Evolutionary conservation across 2,888 invertebrate genomes (phyloP), one percentile per base, ranked within the genome.

Genomic region (Rotaria magnacalcarata): DNA sequence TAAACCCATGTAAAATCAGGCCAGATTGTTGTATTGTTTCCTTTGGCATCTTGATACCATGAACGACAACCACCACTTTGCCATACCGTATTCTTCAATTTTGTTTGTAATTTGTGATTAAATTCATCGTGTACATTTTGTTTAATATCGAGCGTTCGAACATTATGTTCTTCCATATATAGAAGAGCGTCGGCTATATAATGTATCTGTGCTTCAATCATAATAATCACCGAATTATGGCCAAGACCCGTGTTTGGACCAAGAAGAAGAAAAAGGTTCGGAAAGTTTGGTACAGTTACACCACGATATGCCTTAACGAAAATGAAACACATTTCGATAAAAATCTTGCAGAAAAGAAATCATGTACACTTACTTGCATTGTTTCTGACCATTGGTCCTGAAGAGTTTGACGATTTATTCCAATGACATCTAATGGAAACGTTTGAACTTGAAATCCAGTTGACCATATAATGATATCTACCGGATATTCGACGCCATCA

Each of bases 381-480:
- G n/a, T 43, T n/a, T 80, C 47, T 80, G 43, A 47, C 80, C 80
- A 80, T 47, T 80, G 80, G 8, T 80, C 80, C 0, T 3, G 3
- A 2, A 80, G 5, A 47, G n/a, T 6, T 2, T 10, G 21, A n/a
- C 47, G 47, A n/a, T 80, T 47, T 0, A 43, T 2, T n/a, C 80
- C 80, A 80, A 14, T 14, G 11, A 80, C 34, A 11, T 21, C 11
- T n/a, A 80, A 24, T 24, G 47, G n/a, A 47, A 80, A 43, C 2
- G 19, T 47, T 80, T 80, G 80, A n/a, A 80, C 80, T n/a, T 47
- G 80, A 80, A n/a, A 80, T 5, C 80, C 80, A 2, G 80, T 80
- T 8, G 47, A n/a, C 80, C 80, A 80, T 11, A 80, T 80, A 80
- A 80, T 80, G 4, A 47, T n/a, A n/a, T 80, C 80, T 2, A 80